Percentiles rank a stretch among this genome's conserved stretches.
These are phyloP conservation scores for Brachystomella parvula DNA, from an alignment of 1,140 invertebrate genomes.

Conservation along the genomic window DNA sequence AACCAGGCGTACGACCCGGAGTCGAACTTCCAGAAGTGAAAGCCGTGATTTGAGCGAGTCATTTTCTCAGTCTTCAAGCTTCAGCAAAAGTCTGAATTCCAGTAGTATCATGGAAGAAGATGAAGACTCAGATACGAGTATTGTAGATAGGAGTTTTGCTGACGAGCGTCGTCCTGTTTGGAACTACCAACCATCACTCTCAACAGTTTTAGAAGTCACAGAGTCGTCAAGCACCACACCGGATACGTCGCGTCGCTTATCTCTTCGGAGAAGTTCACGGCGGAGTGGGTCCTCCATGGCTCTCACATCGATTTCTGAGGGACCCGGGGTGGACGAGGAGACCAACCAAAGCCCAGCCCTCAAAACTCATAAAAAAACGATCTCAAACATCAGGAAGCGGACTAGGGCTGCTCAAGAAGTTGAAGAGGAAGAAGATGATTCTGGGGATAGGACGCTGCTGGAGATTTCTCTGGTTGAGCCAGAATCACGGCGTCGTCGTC, in stretches of 20 bases:
- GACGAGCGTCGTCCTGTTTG: neutral
- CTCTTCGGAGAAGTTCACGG: too few relatives aligned
- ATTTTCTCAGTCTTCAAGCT: neutral
- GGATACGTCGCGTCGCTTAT: slow-evolving; percentile 46
- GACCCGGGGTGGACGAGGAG: too few relatives aligned
- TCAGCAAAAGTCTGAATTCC: neutral
- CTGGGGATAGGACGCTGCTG: neutral
- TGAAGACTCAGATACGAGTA: neutral
- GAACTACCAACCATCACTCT: neutral
- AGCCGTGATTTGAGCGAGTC: neutral
- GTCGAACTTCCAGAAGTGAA: neutral
- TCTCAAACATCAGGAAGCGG: neutral
- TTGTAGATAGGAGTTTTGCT: neutral
- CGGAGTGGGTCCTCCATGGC: too few relatives aligned
- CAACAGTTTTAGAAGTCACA: slow-evolving; percentile 26
- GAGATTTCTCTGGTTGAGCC: too few relatives aligned
- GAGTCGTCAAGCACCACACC: slow-evolving; percentile 38
- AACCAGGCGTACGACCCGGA: too few relatives aligned
- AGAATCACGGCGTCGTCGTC: slow-evolving; percentile 21
- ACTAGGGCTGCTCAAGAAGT: neutral
- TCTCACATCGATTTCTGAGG: neutral
- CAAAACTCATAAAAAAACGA: too few relatives aligned
- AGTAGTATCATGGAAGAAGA: neutral
- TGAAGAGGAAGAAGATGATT: neutral
- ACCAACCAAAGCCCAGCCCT: too few relatives aligned